Evolutionary conservation across 2,113 vertebrate genomes (phyloP), one percentile per base, ranked within the genome.

Genomic region (Thalassarche chlororhynchos): DNA sequence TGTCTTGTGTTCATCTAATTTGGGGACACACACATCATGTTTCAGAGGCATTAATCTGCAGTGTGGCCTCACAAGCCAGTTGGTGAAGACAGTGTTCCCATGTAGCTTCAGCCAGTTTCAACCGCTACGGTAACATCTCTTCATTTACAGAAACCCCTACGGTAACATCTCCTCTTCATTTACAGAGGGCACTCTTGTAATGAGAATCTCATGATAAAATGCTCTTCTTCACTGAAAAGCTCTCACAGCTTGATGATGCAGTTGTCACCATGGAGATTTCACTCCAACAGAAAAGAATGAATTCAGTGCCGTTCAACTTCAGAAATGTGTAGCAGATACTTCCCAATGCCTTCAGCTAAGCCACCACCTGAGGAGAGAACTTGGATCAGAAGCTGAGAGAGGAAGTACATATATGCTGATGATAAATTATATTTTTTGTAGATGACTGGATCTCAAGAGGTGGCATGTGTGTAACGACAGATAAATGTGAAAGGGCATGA

Each of bases 261-360:
- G 91, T 82, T 90, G 74, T 99, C 98, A 93, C 98, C 98, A 98
- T 98, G 98, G 98, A 96, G 97, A 99, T 96, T 97, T 95, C 65
- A 52, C 93, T 97, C 55, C 87, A 82, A 55, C 29, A 84, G 69
- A 81, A 97, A 87, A 87, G 90, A 97, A 96, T 70, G 28, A 95
- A 93, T 97, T 96, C 55, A 49, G 69, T 78, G 62, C 89, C 0
- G 34, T 75, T 88, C 66, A 47, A 40, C 87, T 97, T 92, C 3
- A 5, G 86, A 97, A 98, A 94, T 62, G 93, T 97, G 97, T 89
- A 96, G 97, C 95, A 97, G 94, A 97, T 89, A 97, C 77, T 69
- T 97, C 94, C 57, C 85, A 91, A 32, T 91, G 93, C 92, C 95
- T 98, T 97, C 95, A 72, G 95, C 96, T 98, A 78, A 96, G 74